Percentiles rank a stretch among this genome's conserved stretches.
These are phyloP conservation scores for Polylopha cassiicola DNA, from an alignment of 2,888 invertebrate species.

Conservation along the genomic window DNA sequence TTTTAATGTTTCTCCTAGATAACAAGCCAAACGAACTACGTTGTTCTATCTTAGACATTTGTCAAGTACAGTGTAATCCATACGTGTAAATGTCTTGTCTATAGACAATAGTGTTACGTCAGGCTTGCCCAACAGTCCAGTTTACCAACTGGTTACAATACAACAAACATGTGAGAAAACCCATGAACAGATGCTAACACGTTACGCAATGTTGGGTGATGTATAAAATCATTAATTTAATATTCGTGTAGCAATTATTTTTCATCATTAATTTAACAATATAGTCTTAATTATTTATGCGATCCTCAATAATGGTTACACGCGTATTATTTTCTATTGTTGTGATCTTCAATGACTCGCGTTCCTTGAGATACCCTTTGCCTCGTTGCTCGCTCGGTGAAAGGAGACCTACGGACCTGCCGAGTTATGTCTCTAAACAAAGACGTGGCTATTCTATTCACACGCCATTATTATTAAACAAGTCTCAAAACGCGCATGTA, in stretches of 20 bases:
- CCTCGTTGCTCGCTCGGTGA: constrained; percentile 53
- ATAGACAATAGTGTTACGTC: constrained; percentile 19
- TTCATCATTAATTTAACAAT: constrained; percentile 4
- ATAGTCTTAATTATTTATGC: constrained; percentile 5
- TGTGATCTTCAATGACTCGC: constrained; percentile 51
- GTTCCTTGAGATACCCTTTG: constrained; percentile 53
- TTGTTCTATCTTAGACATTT: constrained; percentile 4
- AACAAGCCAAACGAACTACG: no score
- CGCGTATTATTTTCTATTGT: constrained; percentile 23
- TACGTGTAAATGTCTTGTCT: constrained; percentile 11
- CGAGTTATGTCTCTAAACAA: constrained; percentile 36
- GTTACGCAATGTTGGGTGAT: constrained; percentile 3
- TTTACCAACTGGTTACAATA: constrained; percentile 21
- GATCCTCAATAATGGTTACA: constrained; percentile 11
- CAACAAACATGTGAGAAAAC: constrained; percentile 20
- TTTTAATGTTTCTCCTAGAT: no score
- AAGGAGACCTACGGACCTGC: constrained; percentile 60
- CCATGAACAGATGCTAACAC: constrained; percentile 15
- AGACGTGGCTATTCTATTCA: constrained; percentile 53
- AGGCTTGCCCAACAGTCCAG: constrained; percentile 18
- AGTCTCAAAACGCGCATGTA: background rate
- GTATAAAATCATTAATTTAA: constrained; percentile 11
- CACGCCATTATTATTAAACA: constrained; percentile 48
- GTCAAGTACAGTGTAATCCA: constrained; percentile 8
- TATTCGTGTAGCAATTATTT: constrained; percentile 8